Conservation (phyloP, 2,113 vertebrate species). For the Hemichromis elongatus region DNA sequence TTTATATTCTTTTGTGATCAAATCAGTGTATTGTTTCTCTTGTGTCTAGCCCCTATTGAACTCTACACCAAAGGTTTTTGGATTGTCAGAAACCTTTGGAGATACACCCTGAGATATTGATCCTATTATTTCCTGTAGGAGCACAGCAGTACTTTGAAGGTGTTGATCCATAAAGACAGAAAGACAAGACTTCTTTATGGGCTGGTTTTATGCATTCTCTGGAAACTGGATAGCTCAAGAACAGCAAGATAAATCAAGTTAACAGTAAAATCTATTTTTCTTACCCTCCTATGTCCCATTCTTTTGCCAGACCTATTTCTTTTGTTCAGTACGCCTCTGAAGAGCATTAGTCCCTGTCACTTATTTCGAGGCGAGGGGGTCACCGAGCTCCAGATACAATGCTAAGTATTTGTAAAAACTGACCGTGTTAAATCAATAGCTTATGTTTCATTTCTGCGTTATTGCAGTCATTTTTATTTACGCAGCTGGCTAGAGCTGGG, state of each 20-base stretch:
- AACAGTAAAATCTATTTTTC: conserved; percentile 59
- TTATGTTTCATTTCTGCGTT: conserved; percentile 20
- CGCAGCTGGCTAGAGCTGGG: conserved; percentile 36
- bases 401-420: not conserved
- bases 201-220: conserved; percentile 38
- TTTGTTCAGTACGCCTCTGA: not conserved
- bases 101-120: conserved; percentile 49
- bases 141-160: conserved; percentile 21
- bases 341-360: not conserved
- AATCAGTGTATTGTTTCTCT: not conserved
- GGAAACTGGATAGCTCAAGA: conserved; percentile 49
- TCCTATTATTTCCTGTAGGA: conserved; percentile 38
- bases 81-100: conserved; percentile 42
- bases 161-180: conserved; percentile 24
- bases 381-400: not conserved
- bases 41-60: not conserved
- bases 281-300: conserved; percentile 1
- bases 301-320: not conserved
- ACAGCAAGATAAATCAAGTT: conserved; percentile 49
- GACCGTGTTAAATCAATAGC: not conserved
- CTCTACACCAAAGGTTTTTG: conserved; percentile 1
- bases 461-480: conserved; percentile 29
- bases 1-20: not conserved
- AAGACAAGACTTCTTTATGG: conserved; percentile 45
- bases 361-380: not conserved